Base-by-base conservation (phyloP, 2,888 invertebrate species). In the Chorisops tibialis region DNA sequence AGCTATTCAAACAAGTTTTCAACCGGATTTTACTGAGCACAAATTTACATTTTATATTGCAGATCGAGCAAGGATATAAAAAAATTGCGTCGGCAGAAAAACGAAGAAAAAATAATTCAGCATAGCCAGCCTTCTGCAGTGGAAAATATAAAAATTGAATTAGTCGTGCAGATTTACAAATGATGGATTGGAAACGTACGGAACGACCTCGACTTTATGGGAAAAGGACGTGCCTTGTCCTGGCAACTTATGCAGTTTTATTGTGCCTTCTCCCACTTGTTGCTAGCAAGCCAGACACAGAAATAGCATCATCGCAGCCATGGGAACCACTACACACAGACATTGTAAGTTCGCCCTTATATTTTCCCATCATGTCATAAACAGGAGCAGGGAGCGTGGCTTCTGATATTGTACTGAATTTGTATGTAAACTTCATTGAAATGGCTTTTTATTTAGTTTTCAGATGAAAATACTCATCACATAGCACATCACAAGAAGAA, bases 241-340 rank as follows among this genome's bases (percentile, higher is more conserved):
- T 48, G 16, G 21, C 52, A 52, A 38, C 48, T 51, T 52, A 41
- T 63, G 47, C 59, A 59, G 51, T 63, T 59, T 58, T 63, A 63
- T 35, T 47, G 22, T 63, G 52, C 37, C 24, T 37, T 43, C 37
- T 50, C 24, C 51, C 59, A 37, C 19, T 63, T 35, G 45, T 52
- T 51, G 38, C 47, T 37, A 38, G 59, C 19, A 14, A 30, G 45
- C 45, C 12, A 38, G 43, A 38, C 24, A 22, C 50, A 39, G 52
- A 52, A 38, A 21, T 19, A 9, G 4, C n/a, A 4, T 14, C 38
- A 39, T 14, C 19, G 5, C 21, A 38, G n/a, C 52, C 52, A 4
- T 38, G 38, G 30, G 52, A 38, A 39, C 30, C 30, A 9, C 2
- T 30, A 9, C 30, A 39, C n/a, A 18, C 19, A 4, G 52, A 52